A percentile compares a stretch with the other conserved stretches of the same genome.
Evolutionary conservation across 2,888 invertebrate genomes (phyloP).

Genomic region (Nebria salina): DNA sequence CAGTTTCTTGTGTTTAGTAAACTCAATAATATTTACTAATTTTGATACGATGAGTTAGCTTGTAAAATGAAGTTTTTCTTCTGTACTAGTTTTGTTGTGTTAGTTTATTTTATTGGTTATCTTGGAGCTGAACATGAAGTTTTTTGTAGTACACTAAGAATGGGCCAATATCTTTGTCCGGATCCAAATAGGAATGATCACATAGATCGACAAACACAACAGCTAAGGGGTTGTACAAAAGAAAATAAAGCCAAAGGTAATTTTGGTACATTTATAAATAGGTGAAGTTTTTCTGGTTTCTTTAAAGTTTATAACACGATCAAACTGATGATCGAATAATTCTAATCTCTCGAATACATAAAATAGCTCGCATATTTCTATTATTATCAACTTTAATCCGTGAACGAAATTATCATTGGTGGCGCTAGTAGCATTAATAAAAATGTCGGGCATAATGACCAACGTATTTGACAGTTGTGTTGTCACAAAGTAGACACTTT

Average conservation of each 20-base stretch:
- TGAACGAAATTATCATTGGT: too few species aligned
- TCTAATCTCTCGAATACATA: too few species aligned
- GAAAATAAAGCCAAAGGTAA: conserved; percentile 84
- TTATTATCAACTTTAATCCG: too few species aligned
- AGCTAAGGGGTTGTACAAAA: conserved; percentile 80
- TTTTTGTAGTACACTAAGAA: conserved; percentile 76
- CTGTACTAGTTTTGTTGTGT: neutral
- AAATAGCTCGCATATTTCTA: too few species aligned
- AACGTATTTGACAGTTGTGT: too few species aligned
- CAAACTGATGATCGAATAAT: too few species aligned
- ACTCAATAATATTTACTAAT: neutral
- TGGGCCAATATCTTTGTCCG: conserved; percentile 86
- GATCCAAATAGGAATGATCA: conserved; percentile 73
- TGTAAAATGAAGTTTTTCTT: conserved; percentile 10
- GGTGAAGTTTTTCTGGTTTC: too few species aligned
- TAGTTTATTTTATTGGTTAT: neutral
- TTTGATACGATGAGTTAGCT: conserved; percentile 9
- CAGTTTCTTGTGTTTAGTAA: neutral
- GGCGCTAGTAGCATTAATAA: too few species aligned
- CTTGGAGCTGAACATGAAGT: conserved; percentile 55
- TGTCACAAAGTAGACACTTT: too few species aligned
- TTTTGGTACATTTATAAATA: neutral
- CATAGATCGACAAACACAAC: conserved; percentile 91
- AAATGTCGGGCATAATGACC: too few species aligned
- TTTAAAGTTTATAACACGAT: too few species aligned